phyloP scores from a whole-genome alignment of 2,113 vertebrate species.

The Hemibagrus wyckioides region DNA sequence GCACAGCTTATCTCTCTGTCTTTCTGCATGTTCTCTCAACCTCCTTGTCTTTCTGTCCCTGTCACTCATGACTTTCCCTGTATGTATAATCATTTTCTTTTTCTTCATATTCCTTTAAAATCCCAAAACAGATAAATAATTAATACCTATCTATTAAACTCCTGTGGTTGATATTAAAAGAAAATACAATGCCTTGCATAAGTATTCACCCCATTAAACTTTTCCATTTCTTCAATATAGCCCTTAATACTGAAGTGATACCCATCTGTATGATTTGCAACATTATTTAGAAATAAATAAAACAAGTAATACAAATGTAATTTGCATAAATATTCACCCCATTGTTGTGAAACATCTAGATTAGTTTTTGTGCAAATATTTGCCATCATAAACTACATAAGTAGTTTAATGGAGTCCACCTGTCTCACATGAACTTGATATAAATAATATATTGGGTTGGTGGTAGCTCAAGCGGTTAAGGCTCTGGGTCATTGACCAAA shows the following conservation, averaged over 20 bases:
- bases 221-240: not conserved
- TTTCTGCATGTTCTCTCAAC: slow-evolving; percentile 52
- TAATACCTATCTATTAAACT: not conserved
- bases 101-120: slow-evolving; percentile 12
- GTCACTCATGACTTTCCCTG: slow-evolving; percentile 23
- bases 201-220: not conserved
- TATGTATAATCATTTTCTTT: slow-evolving; percentile 25
- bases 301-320: too few species aligned
- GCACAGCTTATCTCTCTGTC: slow-evolving; percentile 83
- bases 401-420: not conserved
- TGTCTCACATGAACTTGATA: not conserved
- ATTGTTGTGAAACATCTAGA: too few species aligned
- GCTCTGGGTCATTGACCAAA: too few species aligned
- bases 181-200: not conserved
- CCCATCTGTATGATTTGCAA: not conserved
- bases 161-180: not conserved
- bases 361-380: too few species aligned
- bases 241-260: not conserved
- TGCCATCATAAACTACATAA: not conserved
- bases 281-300: not conserved
- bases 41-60: slow-evolving; percentile 35
- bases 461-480: too few species aligned
- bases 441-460: too few species aligned
- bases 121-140: not conserved
- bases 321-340: too few species aligned